Percentiles rank a stretch among this genome's conserved stretches.
Conservation (phyloP, 2,888 invertebrate genomes). For the Disparrhopalites patrizii region DNA sequence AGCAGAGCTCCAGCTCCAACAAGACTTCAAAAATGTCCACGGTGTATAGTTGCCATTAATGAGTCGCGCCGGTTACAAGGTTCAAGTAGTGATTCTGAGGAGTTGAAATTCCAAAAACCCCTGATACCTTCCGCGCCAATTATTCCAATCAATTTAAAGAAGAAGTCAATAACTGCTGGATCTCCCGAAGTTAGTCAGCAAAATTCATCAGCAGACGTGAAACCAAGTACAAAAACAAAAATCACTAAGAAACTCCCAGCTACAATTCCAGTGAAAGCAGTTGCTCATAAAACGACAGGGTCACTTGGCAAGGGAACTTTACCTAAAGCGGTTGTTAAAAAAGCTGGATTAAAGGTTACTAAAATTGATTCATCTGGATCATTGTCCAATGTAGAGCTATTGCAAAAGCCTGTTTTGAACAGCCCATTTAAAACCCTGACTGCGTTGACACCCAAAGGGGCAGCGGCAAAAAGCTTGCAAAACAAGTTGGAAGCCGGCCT, state of each 20-base stretch:
- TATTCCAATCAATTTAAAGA: conserved; percentile 15
- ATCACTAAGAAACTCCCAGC: conserved; percentile 9
- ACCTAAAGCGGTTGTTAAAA: background rate
- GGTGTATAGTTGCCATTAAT: conserved; percentile 38
- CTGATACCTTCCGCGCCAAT: conserved; percentile 14
- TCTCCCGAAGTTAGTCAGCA: conserved; percentile 1
- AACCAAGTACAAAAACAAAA: conserved; percentile 16
- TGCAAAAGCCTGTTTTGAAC: conserved; percentile 5
- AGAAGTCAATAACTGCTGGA: background rate
- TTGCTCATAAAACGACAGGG: background rate
- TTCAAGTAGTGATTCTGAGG: background rate
- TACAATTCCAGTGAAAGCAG: conserved; percentile 2
- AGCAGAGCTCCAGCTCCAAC: conserved; percentile 37
- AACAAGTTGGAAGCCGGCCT: background rate
- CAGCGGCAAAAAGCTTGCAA: conserved; percentile 10
- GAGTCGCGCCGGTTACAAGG: conserved; percentile 23
- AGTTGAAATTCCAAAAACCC: conserved; percentile 13
- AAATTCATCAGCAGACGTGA: background rate
- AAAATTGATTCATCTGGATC: conserved; percentile 4
- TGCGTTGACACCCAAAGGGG: conserved; percentile 15
- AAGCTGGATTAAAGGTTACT: conserved; percentile 8
- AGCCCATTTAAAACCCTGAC: conserved; percentile 21
- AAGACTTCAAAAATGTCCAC: conserved; percentile 34
- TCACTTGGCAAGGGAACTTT: background rate
- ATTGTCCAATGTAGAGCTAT: background rate